A percentile compares a stretch with the other conserved stretches of the same genome.
Evolutionary conservation across 2,113 vertebrate genomes (phyloP).

Genomic region (Oncorhynchus masou): DNA sequence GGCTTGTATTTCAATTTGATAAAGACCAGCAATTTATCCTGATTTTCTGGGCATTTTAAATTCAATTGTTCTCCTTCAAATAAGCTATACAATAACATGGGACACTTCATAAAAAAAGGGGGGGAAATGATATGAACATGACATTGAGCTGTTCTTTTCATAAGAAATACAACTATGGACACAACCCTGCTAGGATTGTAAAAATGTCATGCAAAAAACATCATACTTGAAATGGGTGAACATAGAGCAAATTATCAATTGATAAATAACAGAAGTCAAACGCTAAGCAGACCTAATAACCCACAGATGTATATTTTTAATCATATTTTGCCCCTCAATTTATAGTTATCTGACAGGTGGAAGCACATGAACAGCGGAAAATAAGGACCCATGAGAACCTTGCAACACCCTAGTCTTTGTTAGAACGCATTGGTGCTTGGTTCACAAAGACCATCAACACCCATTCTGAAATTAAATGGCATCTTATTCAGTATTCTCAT

Average conservation of each 20-base stretch:
- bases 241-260: background rate
- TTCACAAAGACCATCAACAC: constrained; percentile 73
- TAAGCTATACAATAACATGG: background rate
- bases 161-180: background rate
- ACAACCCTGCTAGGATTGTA: constrained; percentile 9
- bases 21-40: background rate
- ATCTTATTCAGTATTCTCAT: constrained; percentile 81
- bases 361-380: constrained; percentile 16
- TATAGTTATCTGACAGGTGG: constrained; percentile 3
- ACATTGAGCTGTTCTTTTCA: background rate
- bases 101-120: constrained; percentile 8
- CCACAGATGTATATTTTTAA: background rate
- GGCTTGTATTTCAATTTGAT: background rate
- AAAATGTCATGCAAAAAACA: constrained; percentile 41
- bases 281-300: background rate
- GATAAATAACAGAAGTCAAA: background rate
- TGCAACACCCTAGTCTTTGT: constrained; percentile 48
- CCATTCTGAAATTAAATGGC: constrained; percentile 77
- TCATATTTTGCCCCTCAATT: background rate
- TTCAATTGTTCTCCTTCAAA: background rate
- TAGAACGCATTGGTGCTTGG: constrained; percentile 41
- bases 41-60: background rate
- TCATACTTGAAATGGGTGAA: constrained; percentile 52
- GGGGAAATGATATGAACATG: constrained; percentile 14
- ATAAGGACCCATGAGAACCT: constrained; percentile 22